Evolutionary conservation across 2,113 vertebrate genomes (phyloP).

Genomic region (Sigmodon hispidus): DNA sequence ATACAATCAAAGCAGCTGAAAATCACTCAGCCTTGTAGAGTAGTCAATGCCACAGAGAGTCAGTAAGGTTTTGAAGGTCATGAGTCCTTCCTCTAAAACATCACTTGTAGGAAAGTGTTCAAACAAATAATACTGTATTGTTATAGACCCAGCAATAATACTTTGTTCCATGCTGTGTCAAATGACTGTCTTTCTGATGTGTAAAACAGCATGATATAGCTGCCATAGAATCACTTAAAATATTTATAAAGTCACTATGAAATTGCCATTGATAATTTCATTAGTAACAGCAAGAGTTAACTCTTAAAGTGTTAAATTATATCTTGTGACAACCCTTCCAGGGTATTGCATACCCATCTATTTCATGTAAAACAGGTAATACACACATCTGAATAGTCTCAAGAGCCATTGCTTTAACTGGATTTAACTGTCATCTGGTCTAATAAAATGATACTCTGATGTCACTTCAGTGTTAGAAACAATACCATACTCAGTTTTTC

Average conservation of each 20-base stretch:
- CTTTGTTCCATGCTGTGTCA: constrained; percentile 47
- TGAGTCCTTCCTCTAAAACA: constrained; percentile 57
- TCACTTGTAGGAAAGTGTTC: constrained; percentile 38
- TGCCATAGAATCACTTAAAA: constrained; percentile 59
- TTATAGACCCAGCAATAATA: constrained; percentile 4
- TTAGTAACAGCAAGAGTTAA: constrained; percentile 66
- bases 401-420: constrained; percentile 62
- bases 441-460: constrained; percentile 61
- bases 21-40: background rate
- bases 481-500: constrained; percentile 48
- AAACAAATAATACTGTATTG: constrained; percentile 50
- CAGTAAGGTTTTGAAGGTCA: constrained; percentile 23
- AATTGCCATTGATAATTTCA: constrained; percentile 72
- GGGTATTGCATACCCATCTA: constrained; percentile 48
- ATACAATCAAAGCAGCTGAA: background rate
- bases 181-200: constrained; percentile 47
- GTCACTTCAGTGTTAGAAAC: constrained; percentile 41
- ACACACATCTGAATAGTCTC: constrained; percentile 44
- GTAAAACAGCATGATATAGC: constrained; percentile 61
- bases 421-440: constrained; percentile 72
- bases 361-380: constrained; percentile 72
- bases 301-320: constrained; percentile 74
- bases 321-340: constrained; percentile 40
- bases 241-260: constrained; percentile 66
- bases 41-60: background rate